Evolutionary conservation across 1,140 invertebrate species (phyloP).

Genomic region (Bombus pascuorum): DNA sequence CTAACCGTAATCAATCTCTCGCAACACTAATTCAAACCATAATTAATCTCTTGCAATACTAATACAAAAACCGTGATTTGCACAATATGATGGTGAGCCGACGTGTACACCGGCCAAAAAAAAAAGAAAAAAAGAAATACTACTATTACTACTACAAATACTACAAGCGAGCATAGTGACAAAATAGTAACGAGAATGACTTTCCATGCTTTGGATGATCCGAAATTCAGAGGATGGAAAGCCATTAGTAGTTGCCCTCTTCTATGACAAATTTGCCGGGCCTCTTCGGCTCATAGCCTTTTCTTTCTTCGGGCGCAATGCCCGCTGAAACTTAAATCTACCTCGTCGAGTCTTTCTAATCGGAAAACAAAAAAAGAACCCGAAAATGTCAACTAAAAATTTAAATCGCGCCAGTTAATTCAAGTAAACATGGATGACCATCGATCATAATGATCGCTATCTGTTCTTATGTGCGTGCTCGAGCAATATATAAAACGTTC

Average conservation of each 20-base stretch:
- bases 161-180: neutral
- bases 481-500: too few species aligned
- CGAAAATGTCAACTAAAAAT: neutral
- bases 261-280: neutral
- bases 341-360: neutral
- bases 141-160: neutral
- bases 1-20: neutral
- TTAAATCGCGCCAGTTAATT: too few species aligned
- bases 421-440: too few species aligned
- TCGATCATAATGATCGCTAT: too few species aligned
- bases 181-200: constrained; percentile 5
- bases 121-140: too few species aligned
- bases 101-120: too few species aligned
- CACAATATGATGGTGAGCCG: neutral
- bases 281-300: neutral
- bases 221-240: neutral
- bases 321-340: constrained; percentile 1
- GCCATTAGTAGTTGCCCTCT: neutral
- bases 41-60: neutral
- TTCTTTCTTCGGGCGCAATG: neutral
- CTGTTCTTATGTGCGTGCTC: too few species aligned
- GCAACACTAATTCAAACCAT: neutral
- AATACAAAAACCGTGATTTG: neutral
- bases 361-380: neutral
- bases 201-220: neutral